A percentile compares a stretch with the other conserved stretches of the same genome.
Evolutionary conservation across 35 echinoderm and acorn worm genomes (phyloP).

Genomic region (Lytechinus pictus): DNA sequence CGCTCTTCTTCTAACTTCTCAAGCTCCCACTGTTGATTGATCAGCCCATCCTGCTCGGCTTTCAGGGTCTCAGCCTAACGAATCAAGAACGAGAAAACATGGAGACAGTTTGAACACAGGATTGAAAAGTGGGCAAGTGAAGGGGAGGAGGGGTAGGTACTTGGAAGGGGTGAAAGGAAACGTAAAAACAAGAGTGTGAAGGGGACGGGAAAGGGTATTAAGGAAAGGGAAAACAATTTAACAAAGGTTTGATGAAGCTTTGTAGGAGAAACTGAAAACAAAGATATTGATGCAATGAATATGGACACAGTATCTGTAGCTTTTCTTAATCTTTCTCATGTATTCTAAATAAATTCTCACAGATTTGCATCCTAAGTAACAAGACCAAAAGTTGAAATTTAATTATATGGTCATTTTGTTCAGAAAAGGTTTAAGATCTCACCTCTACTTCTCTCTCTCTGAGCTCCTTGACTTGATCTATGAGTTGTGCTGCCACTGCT

Average conservation of each 20-base stretch:
- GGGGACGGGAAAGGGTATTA: too few relatives aligned
- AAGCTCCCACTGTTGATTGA: constrained; percentile 81
- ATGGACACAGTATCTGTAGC: too few relatives aligned
- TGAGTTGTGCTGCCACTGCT: constrained; percentile 74
- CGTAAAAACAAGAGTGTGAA: too few relatives aligned
- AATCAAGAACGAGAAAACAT: constrained; percentile 36
- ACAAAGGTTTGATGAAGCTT: too few relatives aligned
- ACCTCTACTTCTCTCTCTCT: constrained; percentile 89
- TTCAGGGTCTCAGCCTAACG: constrained; percentile 82
- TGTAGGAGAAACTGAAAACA: too few relatives aligned
- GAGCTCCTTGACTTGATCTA: constrained; percentile 86
- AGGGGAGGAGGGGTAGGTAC: background rate
- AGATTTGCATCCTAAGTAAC: too few relatives aligned
- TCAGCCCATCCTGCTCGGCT: constrained; percentile 71
- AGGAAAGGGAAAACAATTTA: too few relatives aligned
- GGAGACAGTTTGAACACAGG: background rate
- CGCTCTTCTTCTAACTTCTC: constrained; percentile 90
- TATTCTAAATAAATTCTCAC: too few relatives aligned
- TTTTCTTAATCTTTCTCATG: too few relatives aligned
- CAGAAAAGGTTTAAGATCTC: background rate
- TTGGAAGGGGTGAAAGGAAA: background rate
- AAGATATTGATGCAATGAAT: too few relatives aligned
- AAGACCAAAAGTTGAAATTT: too few relatives aligned
- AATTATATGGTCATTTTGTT: too few relatives aligned
- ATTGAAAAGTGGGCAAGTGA: background rate